Evolutionary conservation across 2,797 vertebrate species (phyloP).

Genomic region (Myiotriccus ornatus): DNA sequence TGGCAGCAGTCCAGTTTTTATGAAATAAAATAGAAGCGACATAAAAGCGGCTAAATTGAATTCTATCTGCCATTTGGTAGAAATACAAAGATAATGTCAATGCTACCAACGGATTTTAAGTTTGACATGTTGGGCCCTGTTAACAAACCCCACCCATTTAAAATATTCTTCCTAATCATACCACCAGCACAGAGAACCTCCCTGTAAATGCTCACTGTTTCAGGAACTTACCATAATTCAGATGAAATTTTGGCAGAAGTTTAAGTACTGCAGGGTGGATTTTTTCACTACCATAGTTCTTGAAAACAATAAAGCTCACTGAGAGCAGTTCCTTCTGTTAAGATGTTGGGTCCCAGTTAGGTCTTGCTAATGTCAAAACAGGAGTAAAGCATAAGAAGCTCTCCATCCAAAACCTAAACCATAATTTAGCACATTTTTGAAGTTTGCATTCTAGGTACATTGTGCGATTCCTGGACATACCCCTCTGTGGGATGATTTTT

Average conservation of each 20-base stretch:
- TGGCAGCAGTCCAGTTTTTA: conserved; percentile 40
- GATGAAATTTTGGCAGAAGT: neutral
- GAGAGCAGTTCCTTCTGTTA: neutral
- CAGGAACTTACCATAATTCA: neutral
- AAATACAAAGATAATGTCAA: conserved; percentile 8
- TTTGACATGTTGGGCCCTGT: neutral
- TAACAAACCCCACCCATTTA: neutral
- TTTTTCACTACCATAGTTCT: neutral
- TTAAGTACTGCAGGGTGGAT: neutral
- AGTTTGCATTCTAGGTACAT: neutral
- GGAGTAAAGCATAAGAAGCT: neutral
- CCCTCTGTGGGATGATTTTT: neutral
- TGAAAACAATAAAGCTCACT: neutral
- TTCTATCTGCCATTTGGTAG: conserved; percentile 46
- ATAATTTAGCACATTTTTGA: neutral
- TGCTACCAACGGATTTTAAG: conserved; percentile 9
- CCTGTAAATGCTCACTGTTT: neutral
- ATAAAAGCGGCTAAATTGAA: conserved; percentile 39
- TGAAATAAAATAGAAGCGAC: conserved; percentile 28
- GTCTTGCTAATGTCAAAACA: neutral
- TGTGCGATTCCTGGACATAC: neutral
- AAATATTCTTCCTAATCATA: neutral
- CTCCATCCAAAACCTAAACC: neutral
- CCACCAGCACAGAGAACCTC: neutral
- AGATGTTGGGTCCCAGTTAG: neutral